These are phyloP conservation scores for Campoplex capitator DNA, from an alignment of 2,888 invertebrate genomes.

Conservation along the genomic window DNA sequence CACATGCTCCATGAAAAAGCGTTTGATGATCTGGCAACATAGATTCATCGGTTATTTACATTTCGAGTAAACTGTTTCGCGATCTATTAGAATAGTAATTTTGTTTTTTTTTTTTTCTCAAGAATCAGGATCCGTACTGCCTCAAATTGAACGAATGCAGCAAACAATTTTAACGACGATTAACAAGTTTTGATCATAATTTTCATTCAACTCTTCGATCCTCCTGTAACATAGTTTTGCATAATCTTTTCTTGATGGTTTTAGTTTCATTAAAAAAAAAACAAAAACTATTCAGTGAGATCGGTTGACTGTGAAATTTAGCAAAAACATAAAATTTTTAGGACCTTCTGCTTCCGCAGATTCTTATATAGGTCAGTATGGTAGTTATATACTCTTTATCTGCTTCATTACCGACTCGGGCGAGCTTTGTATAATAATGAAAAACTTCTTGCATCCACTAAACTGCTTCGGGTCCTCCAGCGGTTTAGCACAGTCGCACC, in stretches of 20 bases:
- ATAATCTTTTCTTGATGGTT: background rate
- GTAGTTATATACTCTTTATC: background rate
- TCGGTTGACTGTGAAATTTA: background rate
- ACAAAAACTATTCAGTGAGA: background rate
- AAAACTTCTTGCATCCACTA: background rate
- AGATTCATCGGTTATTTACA: background rate
- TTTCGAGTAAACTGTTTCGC: background rate
- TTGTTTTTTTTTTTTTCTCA: too few relatives aligned
- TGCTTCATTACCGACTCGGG: background rate
- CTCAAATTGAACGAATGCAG: background rate
- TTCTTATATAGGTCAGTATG: background rate
- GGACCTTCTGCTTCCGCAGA: background rate
- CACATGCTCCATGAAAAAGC: too few relatives aligned
- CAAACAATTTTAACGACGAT: background rate
- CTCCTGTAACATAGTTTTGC: background rate
- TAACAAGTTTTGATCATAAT: background rate
- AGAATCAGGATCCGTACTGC: too few relatives aligned
- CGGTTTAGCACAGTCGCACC: background rate
- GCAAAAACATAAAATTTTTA: background rate
- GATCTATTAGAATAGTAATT: background rate
- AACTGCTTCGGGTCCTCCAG: background rate
- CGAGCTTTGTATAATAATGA: constrained; percentile 5
- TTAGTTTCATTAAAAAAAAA: background rate
- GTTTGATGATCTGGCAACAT: background rate
- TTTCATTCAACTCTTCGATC: background rate